phyloP scores from a whole-genome alignment of 2,888 invertebrate genomes.

The Rutpela maculata region DNA sequence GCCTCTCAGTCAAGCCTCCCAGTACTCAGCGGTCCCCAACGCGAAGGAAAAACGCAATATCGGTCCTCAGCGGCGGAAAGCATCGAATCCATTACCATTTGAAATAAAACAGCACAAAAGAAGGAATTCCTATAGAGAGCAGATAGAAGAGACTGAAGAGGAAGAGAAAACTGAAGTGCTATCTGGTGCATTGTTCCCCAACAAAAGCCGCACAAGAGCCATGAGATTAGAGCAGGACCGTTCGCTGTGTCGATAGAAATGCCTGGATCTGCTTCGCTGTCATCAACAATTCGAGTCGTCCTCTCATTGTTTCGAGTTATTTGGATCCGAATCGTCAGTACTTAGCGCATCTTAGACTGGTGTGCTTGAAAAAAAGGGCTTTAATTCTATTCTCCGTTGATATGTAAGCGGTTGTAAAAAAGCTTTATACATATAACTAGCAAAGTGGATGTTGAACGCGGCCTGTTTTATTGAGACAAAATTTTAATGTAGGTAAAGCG shows the following conservation, averaged over 20 bases:
- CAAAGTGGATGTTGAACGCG: neutral
- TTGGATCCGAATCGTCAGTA: slow-evolving; percentile 41
- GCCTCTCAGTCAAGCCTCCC: neutral
- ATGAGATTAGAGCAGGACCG: slow-evolving; percentile 42
- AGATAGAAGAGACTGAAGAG: slow-evolving; percentile 32
- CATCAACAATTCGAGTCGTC: slow-evolving; percentile 43
- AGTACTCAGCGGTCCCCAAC: neutral
- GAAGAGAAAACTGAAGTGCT: slow-evolving; percentile 49
- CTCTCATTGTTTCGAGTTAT: slow-evolving; percentile 44
- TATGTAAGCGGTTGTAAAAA: neutral
- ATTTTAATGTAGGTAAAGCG: too few relatives aligned
- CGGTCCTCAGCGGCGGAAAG: slow-evolving; percentile 23
- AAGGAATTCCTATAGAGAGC: slow-evolving; percentile 9
- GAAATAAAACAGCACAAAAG: slow-evolving; percentile 20
- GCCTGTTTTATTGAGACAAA: too few relatives aligned
- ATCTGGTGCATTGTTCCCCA: slow-evolving; percentile 52
- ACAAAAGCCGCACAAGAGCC: slow-evolving; percentile 47
- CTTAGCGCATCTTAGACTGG: slow-evolving; percentile 11
- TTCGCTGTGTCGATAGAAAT: slow-evolving; percentile 54
- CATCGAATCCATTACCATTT: slow-evolving; percentile 22
- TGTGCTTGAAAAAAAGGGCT: slow-evolving; percentile 12
- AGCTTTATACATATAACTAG: neutral
- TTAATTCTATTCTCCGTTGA: slow-evolving; percentile 20
- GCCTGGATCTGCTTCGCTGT: slow-evolving; percentile 41
- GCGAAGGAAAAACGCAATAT: slow-evolving; percentile 19